Conservation (phyloP, 1,140 invertebrate genomes). For the Coenobita brevimanus region DNA sequence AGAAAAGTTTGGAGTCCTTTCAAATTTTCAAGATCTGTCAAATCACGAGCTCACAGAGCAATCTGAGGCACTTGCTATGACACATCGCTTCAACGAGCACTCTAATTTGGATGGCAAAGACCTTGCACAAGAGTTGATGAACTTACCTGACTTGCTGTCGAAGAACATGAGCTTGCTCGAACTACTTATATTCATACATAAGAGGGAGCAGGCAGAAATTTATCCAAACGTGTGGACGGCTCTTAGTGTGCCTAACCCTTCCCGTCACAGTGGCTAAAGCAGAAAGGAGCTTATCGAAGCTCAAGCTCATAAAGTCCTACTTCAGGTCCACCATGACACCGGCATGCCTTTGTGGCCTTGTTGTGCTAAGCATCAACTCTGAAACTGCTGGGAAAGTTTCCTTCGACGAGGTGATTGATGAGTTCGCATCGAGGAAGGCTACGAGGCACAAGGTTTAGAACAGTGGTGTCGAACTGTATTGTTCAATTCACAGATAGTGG, state of each 20-base stretch:
- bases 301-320: conserved; percentile 22
- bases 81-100: not conserved
- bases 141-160: conserved; percentile 21
- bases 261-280: conserved; percentile 18
- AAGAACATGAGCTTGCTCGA: too few species aligned
- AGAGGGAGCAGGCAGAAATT: not conserved
- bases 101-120: conserved; percentile 38
- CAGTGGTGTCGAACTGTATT: too few species aligned
- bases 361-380: conserved; percentile 7
- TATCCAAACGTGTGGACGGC: conserved; percentile 14
- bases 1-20: conserved; percentile 25
- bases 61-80: not conserved
- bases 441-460: not conserved
- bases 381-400: not conserved
- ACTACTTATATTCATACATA: conserved; percentile 2
- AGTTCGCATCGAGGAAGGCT: conserved; percentile 25
- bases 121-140: conserved; percentile 14
- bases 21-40: conserved; percentile 23
- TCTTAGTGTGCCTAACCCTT: not conserved
- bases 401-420: conserved; percentile 16
- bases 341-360: not conserved
- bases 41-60: conserved; percentile 19
- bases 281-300: conserved; percentile 27
- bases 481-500: too few species aligned
- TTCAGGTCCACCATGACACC: conserved; percentile 18